These are phyloP conservation scores for Nysson spinosus DNA, from an alignment of 2,888 invertebrate genomes.

Conservation along the genomic window DNA sequence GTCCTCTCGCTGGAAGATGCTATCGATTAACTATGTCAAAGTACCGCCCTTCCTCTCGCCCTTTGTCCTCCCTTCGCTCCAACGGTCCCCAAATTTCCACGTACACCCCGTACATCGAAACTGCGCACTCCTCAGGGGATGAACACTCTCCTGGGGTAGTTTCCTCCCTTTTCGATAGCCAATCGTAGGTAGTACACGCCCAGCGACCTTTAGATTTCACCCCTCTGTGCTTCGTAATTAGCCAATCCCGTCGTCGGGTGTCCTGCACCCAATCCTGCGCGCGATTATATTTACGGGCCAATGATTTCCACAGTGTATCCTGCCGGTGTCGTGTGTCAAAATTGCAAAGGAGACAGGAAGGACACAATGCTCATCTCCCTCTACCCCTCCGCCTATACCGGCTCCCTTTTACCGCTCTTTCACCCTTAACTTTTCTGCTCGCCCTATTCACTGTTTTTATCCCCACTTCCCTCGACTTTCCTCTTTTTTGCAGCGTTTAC, in stretches of 20 bases:
- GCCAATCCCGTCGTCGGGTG: constrained; percentile 68
- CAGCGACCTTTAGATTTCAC: constrained; percentile 65
- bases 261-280: constrained; percentile 34
- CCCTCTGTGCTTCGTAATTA: constrained; percentile 65
- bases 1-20: constrained; percentile 32
- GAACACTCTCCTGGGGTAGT: constrained; percentile 33
- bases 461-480: constrained; percentile 5
- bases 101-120: constrained; percentile 27
- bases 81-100: constrained; percentile 11
- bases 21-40: constrained; percentile 57
- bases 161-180: constrained; percentile 54
- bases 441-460: constrained; percentile 1
- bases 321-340: constrained; percentile 28
- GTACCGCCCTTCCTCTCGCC: constrained; percentile 43
- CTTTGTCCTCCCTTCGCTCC: constrained; percentile 17
- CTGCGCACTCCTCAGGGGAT: constrained; percentile 6
- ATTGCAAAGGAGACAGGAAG: constrained; percentile 45
- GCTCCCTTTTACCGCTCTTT: background rate
- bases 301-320: constrained; percentile 57
- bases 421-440: background rate
- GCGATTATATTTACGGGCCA: constrained; percentile 58
- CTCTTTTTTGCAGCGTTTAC: background rate
- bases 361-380: constrained; percentile 32
- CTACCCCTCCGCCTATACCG: no score
- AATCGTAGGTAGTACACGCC: constrained; percentile 69